Conservation (phyloP, 2,888 invertebrate genomes). For the Stegana nigrithorax region DNA sequence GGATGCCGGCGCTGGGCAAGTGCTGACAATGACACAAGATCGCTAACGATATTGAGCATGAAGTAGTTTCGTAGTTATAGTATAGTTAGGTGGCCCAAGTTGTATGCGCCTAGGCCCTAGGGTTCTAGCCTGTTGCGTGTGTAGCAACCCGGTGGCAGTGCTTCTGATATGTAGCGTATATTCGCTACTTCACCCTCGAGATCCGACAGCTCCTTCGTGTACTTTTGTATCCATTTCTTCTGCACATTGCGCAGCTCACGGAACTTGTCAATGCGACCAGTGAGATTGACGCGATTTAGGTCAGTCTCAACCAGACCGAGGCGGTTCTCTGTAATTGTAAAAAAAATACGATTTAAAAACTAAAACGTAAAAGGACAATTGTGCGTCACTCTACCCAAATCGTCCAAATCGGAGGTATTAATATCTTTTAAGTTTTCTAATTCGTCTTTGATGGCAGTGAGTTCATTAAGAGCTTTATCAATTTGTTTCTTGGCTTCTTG, state of each 20-base stretch:
- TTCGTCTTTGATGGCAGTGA: slow-evolving; percentile 82
- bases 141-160: slow-evolving; percentile 87
- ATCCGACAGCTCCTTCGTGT: slow-evolving; percentile 79
- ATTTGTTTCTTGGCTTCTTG: slow-evolving; percentile 85
- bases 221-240: slow-evolving; percentile 82
- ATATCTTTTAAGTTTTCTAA: slow-evolving; percentile 81
- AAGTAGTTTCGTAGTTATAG: too few relatives aligned
- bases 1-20: neutral
- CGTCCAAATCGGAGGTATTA: slow-evolving; percentile 76
- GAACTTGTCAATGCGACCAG: slow-evolving; percentile 79
- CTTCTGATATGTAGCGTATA: slow-evolving; percentile 81
- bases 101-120: slow-evolving; percentile 35
- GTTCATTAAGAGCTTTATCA: slow-evolving; percentile 80
- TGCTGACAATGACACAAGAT: neutral
- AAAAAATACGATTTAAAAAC: neutral
- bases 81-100: too few relatives aligned
- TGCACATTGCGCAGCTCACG: slow-evolving; percentile 78
- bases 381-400: slow-evolving; percentile 69
- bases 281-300: slow-evolving; percentile 79
- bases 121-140: slow-evolving; percentile 81
- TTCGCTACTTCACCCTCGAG: slow-evolving; percentile 83
- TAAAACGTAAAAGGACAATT: neutral
- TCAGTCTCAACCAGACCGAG: slow-evolving; percentile 79
- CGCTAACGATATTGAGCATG: too few relatives aligned
- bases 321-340: slow-evolving; percentile 73